Evolutionary conservation across 2,113 vertebrate species (phyloP), one percentile per base, ranked within the genome.

Genomic region (Nothobranchius kuhntae): DNA sequence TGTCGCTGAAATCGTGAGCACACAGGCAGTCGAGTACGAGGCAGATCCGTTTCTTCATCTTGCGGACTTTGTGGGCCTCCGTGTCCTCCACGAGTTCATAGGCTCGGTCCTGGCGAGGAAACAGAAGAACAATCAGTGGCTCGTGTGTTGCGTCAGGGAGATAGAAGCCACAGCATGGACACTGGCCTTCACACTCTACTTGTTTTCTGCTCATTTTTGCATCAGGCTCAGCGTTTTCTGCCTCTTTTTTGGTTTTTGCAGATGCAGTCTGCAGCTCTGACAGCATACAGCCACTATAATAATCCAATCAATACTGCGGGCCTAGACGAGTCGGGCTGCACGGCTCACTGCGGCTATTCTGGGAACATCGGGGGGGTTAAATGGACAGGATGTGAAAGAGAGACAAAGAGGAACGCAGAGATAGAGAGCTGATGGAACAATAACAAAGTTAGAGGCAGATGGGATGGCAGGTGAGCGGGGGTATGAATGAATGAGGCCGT

Each of bases 1-100:
- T 98, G 92, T 97, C 96, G 1, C 96, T 98, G 90, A 98, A 98
- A 88, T 99, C 97, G 0, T 99, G 97, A 7, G 97, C 96, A 60
- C 96, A 99, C 61, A 99, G 93, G 86, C 97, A 99, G 93, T 99
- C 98, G 2, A 99, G 91, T 81, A 99, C 98, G 0, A 99, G 95
- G 77, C 97, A 99, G 91, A 99, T 97, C 7, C 97, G 94, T 77
- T 98, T 98, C 91, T 96, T 96, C 95, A 97, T 96, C 83, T 95
- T 96, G 10, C 95, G 94, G 47, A 95, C 91, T 67, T 95, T 95
- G 84, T 92, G 95, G 63, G 95, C 93, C 77, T 99, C 96, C 0
- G 89, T 65, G 62, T 98, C 96, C 83, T 98, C 98, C 30, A 96
- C 93, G 0, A 96, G 91, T 90, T 98, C 97, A 66, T 94, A 98